Evolutionary conservation across 2,888 invertebrate species (phyloP).

Genomic region (Litoditis marina): DNA sequence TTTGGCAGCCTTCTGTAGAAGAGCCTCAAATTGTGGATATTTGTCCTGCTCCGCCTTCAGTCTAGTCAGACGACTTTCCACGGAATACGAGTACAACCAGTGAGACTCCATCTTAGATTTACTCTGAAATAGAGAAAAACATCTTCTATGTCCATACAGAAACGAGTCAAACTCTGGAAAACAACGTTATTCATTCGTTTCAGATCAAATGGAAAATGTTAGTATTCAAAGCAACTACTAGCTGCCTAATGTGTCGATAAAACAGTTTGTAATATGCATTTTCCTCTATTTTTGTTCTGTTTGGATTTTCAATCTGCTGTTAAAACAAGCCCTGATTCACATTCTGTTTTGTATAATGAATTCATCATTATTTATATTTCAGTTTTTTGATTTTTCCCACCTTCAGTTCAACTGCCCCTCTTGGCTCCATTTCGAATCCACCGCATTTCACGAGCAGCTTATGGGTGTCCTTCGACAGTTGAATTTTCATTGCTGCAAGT

Average conservation of each 20-base stretch:
- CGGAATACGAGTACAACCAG: conserved; percentile 27
- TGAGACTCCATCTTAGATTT: conserved; percentile 25
- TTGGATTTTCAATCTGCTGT: too few species aligned
- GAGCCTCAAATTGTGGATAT: conserved; percentile 14
- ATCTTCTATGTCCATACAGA: too few species aligned
- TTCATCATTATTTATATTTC: too few species aligned
- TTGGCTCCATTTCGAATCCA: conserved; percentile 29
- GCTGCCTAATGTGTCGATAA: too few species aligned
- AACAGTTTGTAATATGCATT: too few species aligned
- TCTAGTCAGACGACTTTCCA: conserved; percentile 18
- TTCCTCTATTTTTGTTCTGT: too few species aligned
- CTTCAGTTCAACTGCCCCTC: conserved; percentile 31
- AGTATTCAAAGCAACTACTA: too few species aligned
- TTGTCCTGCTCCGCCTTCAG: conserved; percentile 12
- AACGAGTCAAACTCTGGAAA: too few species aligned
- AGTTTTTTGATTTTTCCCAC: background rate
- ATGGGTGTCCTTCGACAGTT: conserved; percentile 31
- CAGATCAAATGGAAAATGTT: too few species aligned
- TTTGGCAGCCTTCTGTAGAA: background rate
- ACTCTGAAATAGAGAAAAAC: conserved; percentile 9
- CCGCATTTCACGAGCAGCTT: conserved; percentile 29
- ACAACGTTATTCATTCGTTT: too few species aligned
- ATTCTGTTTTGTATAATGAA: too few species aligned
- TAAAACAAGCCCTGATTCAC: too few species aligned
- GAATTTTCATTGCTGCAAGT: conserved; percentile 39